These are phyloP conservation scores for Trachythela sp. DNA, from an alignment of 64 coral and sea anemone genomes.

Conservation along the genomic window DNA sequence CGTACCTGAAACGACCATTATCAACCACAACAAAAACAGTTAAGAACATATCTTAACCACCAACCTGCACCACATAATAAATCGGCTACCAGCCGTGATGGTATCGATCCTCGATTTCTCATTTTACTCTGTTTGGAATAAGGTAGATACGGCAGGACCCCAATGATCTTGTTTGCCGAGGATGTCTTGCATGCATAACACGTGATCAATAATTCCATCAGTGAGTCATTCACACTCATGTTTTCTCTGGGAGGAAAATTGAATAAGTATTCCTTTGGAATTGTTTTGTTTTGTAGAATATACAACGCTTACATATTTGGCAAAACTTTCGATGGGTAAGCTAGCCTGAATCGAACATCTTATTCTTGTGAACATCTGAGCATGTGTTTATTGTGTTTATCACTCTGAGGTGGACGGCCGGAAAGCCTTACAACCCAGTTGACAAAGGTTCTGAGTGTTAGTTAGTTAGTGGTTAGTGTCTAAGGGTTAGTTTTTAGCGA, in stretches of 20 bases:
- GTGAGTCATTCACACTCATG: constrained; percentile 72
- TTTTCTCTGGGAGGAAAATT: constrained; percentile 56
- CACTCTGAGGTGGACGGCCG: too few relatives aligned
- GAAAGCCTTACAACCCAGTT: too few relatives aligned
- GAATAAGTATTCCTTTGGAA: background rate
- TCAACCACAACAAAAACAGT: too few relatives aligned
- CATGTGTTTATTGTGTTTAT: too few relatives aligned
- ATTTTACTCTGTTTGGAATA: constrained; percentile 99
- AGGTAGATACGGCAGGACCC: constrained; percentile 84
- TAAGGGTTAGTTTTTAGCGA: too few relatives aligned
- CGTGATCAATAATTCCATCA: constrained; percentile 91
- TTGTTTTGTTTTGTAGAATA: background rate
- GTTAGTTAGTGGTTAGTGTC: too few relatives aligned
- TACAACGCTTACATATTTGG: too few relatives aligned
- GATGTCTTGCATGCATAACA: constrained; percentile 90
- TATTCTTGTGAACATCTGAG: too few relatives aligned
- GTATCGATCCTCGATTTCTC: constrained; percentile 89
- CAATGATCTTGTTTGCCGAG: constrained; percentile 83
- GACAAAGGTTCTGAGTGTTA: too few relatives aligned
- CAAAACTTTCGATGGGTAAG: too few relatives aligned
- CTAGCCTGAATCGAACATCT: too few relatives aligned
- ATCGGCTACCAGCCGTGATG: constrained; percentile 75
- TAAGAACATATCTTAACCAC: background rate
- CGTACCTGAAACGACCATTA: too few relatives aligned
- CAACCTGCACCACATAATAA: constrained; percentile 82